Evolutionary conservation across 1,140 invertebrate species (phyloP).

Genomic region (Aphelenchoides fujianensis): DNA sequence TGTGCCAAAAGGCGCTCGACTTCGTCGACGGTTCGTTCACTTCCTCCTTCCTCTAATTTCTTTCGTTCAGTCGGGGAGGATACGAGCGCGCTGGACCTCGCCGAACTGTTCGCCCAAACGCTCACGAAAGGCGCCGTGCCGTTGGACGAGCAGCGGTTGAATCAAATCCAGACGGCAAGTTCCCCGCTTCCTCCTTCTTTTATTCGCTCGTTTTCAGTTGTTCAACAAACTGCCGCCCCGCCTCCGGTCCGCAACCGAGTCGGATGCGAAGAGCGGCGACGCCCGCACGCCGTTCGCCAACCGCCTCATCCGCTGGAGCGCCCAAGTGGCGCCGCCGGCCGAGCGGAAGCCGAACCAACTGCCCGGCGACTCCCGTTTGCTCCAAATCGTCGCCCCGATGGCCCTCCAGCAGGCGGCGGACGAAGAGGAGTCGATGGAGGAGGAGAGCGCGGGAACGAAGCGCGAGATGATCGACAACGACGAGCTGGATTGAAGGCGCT

Average conservation of each 20-base stretch:
- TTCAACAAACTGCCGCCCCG: neutral
- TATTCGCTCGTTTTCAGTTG: neutral
- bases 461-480: neutral
- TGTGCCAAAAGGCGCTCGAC: conserved; percentile 19
- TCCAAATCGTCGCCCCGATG: neutral
- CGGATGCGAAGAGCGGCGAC: neutral
- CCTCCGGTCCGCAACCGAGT: neutral
- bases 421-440: too few relatives aligned
- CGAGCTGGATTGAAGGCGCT: neutral
- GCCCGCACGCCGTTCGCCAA: neutral
- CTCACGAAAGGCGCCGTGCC: neutral
- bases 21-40: conserved; percentile 29
- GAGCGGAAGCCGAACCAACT: neutral
- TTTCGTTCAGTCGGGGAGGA: conserved; percentile 28
- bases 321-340: neutral
- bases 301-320: neutral
- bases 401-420: neutral
- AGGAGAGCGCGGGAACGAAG: too few relatives aligned
- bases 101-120: conserved; percentile 39
- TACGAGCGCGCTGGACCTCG: conserved; percentile 37
- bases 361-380: neutral
- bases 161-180: conserved; percentile 13
- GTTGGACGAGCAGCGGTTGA: neutral
- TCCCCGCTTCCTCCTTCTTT: neutral
- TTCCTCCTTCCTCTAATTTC: neutral